Evolutionary conservation across 2,888 invertebrate species (phyloP), one percentile per base, ranked within the genome.

Genomic region (Xestia xanthographa): DNA sequence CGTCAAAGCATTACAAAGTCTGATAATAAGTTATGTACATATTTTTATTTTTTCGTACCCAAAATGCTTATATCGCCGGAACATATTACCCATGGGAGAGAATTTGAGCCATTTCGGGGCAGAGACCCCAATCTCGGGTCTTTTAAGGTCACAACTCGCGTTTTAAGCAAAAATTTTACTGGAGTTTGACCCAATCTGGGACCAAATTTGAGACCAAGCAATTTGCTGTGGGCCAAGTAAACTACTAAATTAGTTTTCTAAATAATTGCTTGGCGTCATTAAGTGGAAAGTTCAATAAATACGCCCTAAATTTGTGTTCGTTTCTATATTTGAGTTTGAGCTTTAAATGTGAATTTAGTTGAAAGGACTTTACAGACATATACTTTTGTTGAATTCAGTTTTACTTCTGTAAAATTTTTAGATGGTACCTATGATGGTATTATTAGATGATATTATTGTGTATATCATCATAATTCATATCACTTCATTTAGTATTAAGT

Each of bases 211-310:
- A 56, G 73, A 60, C 45, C 53, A 67, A 70, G 72, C 76, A 80
- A 75, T 86, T 85, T 69, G 34, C 65, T 75, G 67, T 71, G 58
- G 20, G 41, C 72, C 14, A 72, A 78, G 74, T 78, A 76, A 80
- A 86, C 66, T 85, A 80, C 79, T 79, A 85, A 84, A 85, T 85
- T 85, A 67, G 86, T 77, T 85, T 72, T 72, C 26, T 73, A 66
- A 77, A 79, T 84, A 79, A 73, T 84, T 79, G 45, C 68, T 67
- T 69, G 45, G 43, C n/a, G 17, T 63, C 38, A 58, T 72, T 78
- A 60, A 69, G 71, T 75, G 71, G 62, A 77, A 81, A 69, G 41
- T 69, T 26, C 11, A 58, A 72, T 84, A 77, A 66, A 69, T 58
- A 48, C 12, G 58, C 50, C 5, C 38, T 9, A 74, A 73, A 72